Evolutionary conservation across 1,140 invertebrate species (phyloP).

Genomic region (Drosophila subpulchrella): DNA sequence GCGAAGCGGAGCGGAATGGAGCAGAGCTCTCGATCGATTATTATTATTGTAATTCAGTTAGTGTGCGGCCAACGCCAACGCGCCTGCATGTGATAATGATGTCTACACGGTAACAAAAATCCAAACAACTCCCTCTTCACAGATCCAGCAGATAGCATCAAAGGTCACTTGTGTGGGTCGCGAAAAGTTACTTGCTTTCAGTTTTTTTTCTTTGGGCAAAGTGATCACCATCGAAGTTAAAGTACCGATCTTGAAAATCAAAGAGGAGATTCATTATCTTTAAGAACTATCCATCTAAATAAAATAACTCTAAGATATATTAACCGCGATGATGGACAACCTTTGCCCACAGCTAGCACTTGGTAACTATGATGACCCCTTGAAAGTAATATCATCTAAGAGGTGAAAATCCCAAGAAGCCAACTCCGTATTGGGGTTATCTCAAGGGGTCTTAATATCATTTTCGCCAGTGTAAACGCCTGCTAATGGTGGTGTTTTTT

Average conservation of each 20-base stretch:
- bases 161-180: slow-evolving; percentile 22
- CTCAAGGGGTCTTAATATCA: neutral
- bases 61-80: slow-evolving; percentile 65
- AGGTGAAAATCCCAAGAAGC: neutral
- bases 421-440: too few species aligned
- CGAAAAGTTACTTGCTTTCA: neutral
- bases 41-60: slow-evolving; percentile 75
- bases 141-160: slow-evolving; percentile 14
- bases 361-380: too few species aligned
- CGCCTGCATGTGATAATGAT: slow-evolving; percentile 41
- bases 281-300: too few species aligned
- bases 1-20: slow-evolving; percentile 23
- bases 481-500: slow-evolving; percentile 4
- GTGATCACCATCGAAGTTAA: neutral
- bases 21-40: slow-evolving; percentile 57
- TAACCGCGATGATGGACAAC: too few species aligned
- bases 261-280: too few species aligned
- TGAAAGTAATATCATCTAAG: neutral
- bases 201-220: too few species aligned
- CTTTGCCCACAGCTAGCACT: too few species aligned
- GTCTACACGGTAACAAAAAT: slow-evolving; percentile 21
- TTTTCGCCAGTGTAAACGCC: neutral
- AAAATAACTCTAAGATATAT: too few species aligned
- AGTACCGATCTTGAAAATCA: neutral
- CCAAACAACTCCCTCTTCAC: neutral